Conservation (phyloP, 1,140 invertebrate species). For the Trichonephila clavipes region DNA sequence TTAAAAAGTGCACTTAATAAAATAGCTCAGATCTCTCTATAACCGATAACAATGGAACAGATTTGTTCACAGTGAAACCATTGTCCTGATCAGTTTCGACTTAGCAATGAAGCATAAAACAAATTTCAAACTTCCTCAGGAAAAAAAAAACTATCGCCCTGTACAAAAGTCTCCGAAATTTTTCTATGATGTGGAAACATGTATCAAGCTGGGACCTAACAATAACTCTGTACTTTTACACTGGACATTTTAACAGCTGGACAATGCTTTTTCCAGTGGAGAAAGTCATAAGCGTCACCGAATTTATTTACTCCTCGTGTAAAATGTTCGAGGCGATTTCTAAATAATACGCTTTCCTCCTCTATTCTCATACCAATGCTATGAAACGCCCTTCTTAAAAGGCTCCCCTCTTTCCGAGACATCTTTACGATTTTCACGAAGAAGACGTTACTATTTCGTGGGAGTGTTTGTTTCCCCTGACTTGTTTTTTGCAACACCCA, state of each 20-base stretch:
- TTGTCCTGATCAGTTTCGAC: neutral
- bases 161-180: neutral
- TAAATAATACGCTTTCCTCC: slow-evolving; percentile 9
- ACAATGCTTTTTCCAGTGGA: neutral
- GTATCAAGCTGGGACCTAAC: slow-evolving; percentile 8
- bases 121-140: neutral
- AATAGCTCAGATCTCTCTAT: neutral
- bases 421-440: slow-evolving; percentile 55
- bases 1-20: neutral
- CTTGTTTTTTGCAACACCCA: neutral
- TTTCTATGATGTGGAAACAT: slow-evolving; percentile 43
- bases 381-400: slow-evolving; percentile 43
- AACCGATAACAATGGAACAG: neutral
- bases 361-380: slow-evolving; percentile 5
- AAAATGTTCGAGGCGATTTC: neutral
- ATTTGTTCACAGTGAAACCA: neutral
- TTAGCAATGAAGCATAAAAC: neutral
- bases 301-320: slow-evolving; percentile 61
- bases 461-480: slow-evolving; percentile 22
- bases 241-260: neutral
- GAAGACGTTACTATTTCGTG: slow-evolving; percentile 32
- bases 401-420: slow-evolving; percentile 7
- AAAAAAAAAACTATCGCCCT: neutral
- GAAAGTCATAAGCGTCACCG: slow-evolving; percentile 63
- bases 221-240: neutral